Percentiles rank a stretch among this genome's conserved stretches.
Evolutionary conservation across 92 coral and sea anemone genomes (phyloP).

Genomic region (Ricordea florida): DNA sequence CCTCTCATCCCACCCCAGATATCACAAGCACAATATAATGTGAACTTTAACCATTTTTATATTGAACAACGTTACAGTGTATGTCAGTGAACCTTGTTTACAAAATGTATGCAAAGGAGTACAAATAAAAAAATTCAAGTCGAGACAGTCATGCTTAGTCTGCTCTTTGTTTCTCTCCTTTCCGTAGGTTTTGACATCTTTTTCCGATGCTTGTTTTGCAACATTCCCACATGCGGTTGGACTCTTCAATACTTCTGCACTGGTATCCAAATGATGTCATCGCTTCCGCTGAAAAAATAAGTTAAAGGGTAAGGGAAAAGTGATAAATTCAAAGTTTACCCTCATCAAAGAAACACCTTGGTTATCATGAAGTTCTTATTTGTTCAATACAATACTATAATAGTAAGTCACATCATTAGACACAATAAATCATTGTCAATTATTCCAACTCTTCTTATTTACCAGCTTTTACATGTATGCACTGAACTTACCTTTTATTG

Average conservation of each 20-base stretch:
- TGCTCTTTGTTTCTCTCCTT: background rate
- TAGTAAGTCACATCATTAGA: background rate
- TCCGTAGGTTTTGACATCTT: background rate
- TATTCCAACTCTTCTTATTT: background rate
- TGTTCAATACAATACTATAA: background rate
- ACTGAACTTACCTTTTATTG: slow-evolving; percentile 19
- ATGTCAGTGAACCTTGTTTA: too few relatives aligned
- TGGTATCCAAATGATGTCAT: background rate
- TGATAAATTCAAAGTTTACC: too few relatives aligned
- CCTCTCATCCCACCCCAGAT: too few relatives aligned
- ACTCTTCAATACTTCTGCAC: background rate
- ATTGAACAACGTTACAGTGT: too few relatives aligned
- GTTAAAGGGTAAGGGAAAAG: background rate
- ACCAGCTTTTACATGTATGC: background rate
- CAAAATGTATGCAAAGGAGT: too few relatives aligned
- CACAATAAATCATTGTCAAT: background rate
- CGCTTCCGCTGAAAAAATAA: background rate
- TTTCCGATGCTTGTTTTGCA: slow-evolving; percentile 7
- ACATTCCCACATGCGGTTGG: background rate
- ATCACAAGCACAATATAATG: too few relatives aligned
- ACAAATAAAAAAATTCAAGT: too few relatives aligned
- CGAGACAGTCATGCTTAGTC: too few relatives aligned
- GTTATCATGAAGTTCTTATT: background rate
- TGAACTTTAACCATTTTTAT: too few relatives aligned
- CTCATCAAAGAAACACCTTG: too few relatives aligned